Base-by-base conservation (phyloP, 2,113 vertebrate species). In the Ctenomys sociabilis region DNA sequence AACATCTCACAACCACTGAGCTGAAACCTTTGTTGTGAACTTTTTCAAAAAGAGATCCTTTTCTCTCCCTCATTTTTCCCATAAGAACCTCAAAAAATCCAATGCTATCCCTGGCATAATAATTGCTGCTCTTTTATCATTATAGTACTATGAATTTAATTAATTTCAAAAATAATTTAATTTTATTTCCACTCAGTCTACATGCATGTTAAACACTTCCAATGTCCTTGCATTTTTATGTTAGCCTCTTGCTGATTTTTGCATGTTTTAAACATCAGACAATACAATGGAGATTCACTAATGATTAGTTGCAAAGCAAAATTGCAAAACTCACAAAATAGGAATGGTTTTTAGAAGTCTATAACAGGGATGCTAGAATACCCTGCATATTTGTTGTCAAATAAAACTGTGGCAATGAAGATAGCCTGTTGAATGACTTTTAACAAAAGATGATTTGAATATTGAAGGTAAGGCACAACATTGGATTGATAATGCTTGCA, bases 231-330 rank as follows among this genome's bases (percentile, higher is more conserved):
- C 24, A 37, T 83, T 85, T 92, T 12, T 73, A 52, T 45, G 13
- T 77, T 32, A 85, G 19, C 43, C 43, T 91, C 66, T 35, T 73
- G 73, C 19, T 24, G 66, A 89, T 54, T 52, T 14, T 24, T 89
- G 26, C 59, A 66, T 59, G 21, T 82, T 97, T 92, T 89, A 91
- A 92, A 83, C 85, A 61, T 59, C 88, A 93, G n/a, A 40, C 8
- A 45, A 35, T 32, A 78, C 2, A 72, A 21, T 70, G 7, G 30
- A 83, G 10, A 35, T 45, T 54, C 40, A 73, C 54, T 45, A 86
- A 63, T 21, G 59, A 87, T 88, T 63, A 94, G 92, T 63, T 80
- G 12, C 5, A 70, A 83, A 85, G 40, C 26, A 88, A 86, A 92
- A 59, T 45, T 54, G 45, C 80, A 78, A 89, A 72, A 77, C 72